These are phyloP conservation scores for Therioaphis trifolii DNA, from an alignment of 2,888 invertebrate genomes.

Conservation along the genomic window DNA sequence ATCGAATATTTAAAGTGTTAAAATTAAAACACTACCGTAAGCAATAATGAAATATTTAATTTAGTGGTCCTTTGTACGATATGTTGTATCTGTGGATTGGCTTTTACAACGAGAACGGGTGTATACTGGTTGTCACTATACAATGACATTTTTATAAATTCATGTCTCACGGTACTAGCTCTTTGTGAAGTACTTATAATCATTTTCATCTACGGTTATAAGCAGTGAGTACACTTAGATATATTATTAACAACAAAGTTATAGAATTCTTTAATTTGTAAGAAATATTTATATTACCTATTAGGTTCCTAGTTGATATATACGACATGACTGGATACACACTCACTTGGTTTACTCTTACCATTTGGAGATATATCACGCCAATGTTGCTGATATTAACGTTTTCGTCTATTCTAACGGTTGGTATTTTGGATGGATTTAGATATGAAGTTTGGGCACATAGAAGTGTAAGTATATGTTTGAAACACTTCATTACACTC, in stretches of 20 bases:
- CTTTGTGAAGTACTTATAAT: conserved; percentile 51
- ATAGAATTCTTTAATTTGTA: background rate
- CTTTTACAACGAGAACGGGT: conserved; percentile 52
- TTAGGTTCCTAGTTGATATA: conserved; percentile 46
- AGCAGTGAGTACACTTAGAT: conserved; percentile 37
- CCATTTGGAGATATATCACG: conserved; percentile 43
- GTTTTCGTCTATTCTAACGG: conserved; percentile 45
- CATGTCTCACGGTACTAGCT: conserved; percentile 49
- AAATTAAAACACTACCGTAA: background rate
- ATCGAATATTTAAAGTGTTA: no score
- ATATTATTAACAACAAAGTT: background rate
- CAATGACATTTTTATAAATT: conserved; percentile 38
- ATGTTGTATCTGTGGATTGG: conserved; percentile 42
- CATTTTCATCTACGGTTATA: conserved; percentile 56
- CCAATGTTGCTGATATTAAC: conserved; percentile 45
- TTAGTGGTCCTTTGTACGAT: conserved; percentile 17
- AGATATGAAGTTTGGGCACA: conserved; percentile 53
- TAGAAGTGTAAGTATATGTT: conserved; percentile 32
- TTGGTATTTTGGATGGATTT: conserved; percentile 48
- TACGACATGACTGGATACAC: conserved; percentile 56
- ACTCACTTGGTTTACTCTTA: conserved; percentile 17
- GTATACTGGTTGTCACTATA: conserved; percentile 47
- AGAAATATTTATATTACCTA: background rate
- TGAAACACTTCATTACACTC: background rate
- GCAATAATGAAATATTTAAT: background rate